A percentile compares a stretch with the other conserved stretches of the same genome.
phyloP scores from a whole-genome alignment of 1,140 invertebrate genomes.

The Hylyphantes graminicola region DNA sequence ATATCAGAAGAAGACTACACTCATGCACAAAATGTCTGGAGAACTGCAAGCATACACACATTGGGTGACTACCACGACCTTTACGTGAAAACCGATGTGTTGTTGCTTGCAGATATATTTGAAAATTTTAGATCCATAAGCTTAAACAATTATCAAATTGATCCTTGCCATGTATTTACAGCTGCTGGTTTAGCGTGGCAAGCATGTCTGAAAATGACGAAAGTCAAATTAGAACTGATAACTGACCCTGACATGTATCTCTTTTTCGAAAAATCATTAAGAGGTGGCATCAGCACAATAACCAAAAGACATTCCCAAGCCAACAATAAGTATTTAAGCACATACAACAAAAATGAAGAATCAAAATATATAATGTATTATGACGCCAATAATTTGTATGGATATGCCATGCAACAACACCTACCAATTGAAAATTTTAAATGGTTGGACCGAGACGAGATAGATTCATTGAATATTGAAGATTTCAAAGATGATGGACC shows the following conservation, averaged over 20 bases:
- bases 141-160: constrained; percentile 57
- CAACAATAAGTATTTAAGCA: constrained; percentile 20
- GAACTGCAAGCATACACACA: constrained; percentile 56
- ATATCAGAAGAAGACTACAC: constrained; percentile 7
- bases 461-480: too few species aligned
- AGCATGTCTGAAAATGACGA: background rate
- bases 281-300: background rate
- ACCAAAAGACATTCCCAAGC: background rate
- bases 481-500: constrained; percentile 24
- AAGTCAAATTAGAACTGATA: constrained; percentile 17
- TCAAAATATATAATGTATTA: too few species aligned
- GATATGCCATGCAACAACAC: constrained; percentile 59
- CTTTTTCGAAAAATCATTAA: too few species aligned
- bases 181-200: constrained; percentile 11
- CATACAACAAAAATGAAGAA: constrained; percentile 54
- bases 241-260: constrained; percentile 6
- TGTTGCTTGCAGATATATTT: constrained; percentile 39
- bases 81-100: constrained; percentile 43
- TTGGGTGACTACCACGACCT: background rate
- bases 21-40: constrained; percentile 61
- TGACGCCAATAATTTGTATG: too few species aligned
- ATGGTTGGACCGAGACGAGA: constrained; percentile 57
- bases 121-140: constrained; percentile 69
- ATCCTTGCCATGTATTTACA: background rate
- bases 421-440: constrained; percentile 53